Evolutionary conservation across 1,140 invertebrate species (phyloP), one percentile per base, ranked within the genome.

Genomic region (Amphibalanus amphitrite): DNA sequence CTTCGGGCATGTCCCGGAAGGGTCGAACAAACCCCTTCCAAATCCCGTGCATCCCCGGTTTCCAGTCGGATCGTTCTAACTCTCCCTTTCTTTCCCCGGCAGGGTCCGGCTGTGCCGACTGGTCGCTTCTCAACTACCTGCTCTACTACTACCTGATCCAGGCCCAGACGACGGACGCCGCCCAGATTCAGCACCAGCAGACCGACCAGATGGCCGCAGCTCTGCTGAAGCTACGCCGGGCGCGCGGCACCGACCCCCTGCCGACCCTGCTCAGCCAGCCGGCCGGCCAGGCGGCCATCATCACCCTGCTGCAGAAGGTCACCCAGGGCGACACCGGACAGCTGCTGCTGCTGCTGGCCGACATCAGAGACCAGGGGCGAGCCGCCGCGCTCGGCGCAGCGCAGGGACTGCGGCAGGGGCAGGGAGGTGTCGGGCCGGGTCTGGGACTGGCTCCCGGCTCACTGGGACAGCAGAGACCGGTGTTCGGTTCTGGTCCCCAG

Each of bases 41-140:
- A n/a, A n/a, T n/a, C n/a, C n/a, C n/a, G n/a, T n/a, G n/a, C n/a
- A n/a, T n/a, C n/a, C n/a, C n/a, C n/a, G n/a, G n/a, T n/a, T n/a
- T n/a, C n/a, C n/a, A n/a, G n/a, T n/a, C n/a, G n/a, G n/a, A n/a
- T n/a, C n/a, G n/a, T n/a, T n/a, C n/a, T n/a, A n/a, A n/a, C n/a
- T n/a, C n/a, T n/a, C n/a, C n/a, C n/a, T n/a, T n/a, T n/a, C n/a
- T n/a, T n/a, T n/a, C n/a, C n/a, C n/a, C n/a, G n/a, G n/a, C n/a
- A n/a, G n/a, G 33, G 33, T 38, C 26, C 69, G 69, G 25, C 30
- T 69, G 29, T 67, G 65, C 13, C 23, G 25, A 73, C 47, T 26
- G 10, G 28, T 8, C 38, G 1, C 29, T 47, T 10, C 28, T 40
- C 38, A 64, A 30, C 69, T 29, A 38, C 29, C 28, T 70, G 69